Conservation (phyloP, 2,888 invertebrate genomes). For the Sisyra terminalis region DNA sequence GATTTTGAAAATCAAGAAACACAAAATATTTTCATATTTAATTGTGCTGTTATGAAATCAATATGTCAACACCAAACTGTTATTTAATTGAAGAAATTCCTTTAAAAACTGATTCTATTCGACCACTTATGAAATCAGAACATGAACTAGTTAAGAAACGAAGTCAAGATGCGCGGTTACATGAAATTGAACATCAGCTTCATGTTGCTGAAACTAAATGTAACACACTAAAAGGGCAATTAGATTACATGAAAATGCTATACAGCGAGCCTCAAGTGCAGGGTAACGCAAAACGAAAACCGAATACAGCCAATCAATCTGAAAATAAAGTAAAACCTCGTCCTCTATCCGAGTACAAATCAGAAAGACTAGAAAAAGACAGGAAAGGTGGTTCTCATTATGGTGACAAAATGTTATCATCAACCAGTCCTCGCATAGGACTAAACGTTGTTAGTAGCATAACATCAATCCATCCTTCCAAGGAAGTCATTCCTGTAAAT, state of each 20-base stretch:
- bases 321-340: neutral
- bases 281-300: neutral
- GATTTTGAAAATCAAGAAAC: too few relatives aligned
- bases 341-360: neutral
- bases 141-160: neutral
- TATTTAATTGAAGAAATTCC: conserved; percentile 1
- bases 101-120: neutral
- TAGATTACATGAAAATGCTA: conserved; percentile 27
- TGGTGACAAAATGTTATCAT: neutral
- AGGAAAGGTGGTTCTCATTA: too few relatives aligned
- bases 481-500: neutral
- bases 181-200: conserved; percentile 28
- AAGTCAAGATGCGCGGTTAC: neutral
- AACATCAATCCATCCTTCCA: neutral
- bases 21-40: too few relatives aligned
- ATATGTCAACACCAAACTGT: neutral
- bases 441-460: neutral
- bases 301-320: neutral
- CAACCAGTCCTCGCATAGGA: neutral
- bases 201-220: conserved; percentile 26
- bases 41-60: too few relatives aligned
- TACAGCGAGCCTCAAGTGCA: conserved; percentile 17
- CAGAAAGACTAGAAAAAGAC: neutral
- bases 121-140: too few relatives aligned
- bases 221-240: conserved; percentile 24